Evolutionary conservation across 1,140 invertebrate species (phyloP).

Genomic region (Hesperophylax magnus): DNA sequence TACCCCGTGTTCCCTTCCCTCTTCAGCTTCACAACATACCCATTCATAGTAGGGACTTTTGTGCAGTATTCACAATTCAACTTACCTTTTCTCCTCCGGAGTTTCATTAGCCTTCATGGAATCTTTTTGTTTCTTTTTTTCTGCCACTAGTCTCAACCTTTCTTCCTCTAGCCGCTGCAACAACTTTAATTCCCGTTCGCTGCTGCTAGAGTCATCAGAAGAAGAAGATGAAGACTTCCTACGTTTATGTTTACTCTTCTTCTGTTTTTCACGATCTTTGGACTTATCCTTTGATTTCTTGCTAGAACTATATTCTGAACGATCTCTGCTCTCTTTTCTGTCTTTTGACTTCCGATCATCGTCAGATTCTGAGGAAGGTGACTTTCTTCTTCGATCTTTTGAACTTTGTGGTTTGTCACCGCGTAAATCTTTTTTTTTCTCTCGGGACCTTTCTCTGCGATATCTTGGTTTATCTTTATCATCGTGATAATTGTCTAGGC

Average conservation of each 20-base stretch:
- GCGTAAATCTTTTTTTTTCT: background rate
- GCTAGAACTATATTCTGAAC: constrained; percentile 2
- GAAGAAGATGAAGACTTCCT: constrained; percentile 59
- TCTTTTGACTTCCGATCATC: background rate
- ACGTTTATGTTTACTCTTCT: constrained; percentile 64
- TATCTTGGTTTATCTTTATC: constrained; percentile 6
- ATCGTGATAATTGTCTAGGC: constrained; percentile 12
- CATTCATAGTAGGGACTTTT: too few species aligned
- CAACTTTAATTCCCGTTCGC: constrained; percentile 77
- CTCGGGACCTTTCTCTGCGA: background rate
- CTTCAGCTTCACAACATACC: too few species aligned
- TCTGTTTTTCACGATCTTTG: constrained; percentile 58
- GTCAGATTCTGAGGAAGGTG: constrained; percentile 2
- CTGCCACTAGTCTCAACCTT: constrained; percentile 75
- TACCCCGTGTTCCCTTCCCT: too few species aligned
- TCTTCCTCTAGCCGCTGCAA: constrained; percentile 82
- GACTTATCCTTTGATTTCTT: constrained; percentile 56
- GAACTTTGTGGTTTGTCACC: constrained; percentile 10
- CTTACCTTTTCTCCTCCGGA: constrained; percentile 88
- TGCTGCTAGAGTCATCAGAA: constrained; percentile 60
- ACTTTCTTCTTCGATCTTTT: constrained; percentile 11
- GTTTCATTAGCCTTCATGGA: constrained; percentile 92
- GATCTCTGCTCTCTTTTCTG: constrained; percentile 5
- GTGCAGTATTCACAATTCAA: background rate
- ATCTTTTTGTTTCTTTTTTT: constrained; percentile 84